Evolutionary conservation across 2,113 vertebrate species (phyloP).

Genomic region (Myotis lucifugus): DNA sequence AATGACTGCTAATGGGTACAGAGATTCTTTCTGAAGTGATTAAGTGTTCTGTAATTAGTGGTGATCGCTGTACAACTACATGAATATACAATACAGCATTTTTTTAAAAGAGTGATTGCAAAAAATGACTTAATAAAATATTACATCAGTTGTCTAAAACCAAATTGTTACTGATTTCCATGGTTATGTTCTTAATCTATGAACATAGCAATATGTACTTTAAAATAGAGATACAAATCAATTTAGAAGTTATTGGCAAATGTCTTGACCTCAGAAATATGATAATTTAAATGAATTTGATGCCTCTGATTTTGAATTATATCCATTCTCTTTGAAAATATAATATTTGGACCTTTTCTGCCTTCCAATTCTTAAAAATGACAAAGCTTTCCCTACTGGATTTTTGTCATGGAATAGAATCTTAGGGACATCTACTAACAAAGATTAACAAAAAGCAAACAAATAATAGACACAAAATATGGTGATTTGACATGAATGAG

Average conservation of each 20-base stretch:
- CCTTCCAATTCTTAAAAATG: background rate
- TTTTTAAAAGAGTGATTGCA: background rate
- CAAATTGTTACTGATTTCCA: constrained; percentile 38
- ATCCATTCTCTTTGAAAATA: constrained; percentile 3
- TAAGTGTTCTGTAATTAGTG: background rate
- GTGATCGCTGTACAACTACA: background rate
- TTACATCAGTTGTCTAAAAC: constrained; percentile 22
- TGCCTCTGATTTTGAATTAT: constrained; percentile 39
- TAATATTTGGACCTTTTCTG: background rate
- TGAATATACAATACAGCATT: background rate
- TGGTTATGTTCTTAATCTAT: background rate
- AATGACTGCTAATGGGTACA: background rate
- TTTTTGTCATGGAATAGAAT: background rate
- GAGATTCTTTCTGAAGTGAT: background rate
- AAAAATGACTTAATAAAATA: background rate
- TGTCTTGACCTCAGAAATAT: constrained; percentile 16
- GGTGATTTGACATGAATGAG: background rate
- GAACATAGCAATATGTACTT: background rate
- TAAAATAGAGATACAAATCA: constrained; percentile 55
- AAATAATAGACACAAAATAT: background rate
- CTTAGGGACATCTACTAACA: background rate
- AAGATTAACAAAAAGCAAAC: background rate
- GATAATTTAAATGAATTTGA: constrained; percentile 7
- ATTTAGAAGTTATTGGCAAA: constrained; percentile 47
- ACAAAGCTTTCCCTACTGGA: background rate